Base-by-base conservation (phyloP, 2,113 vertebrate species). In the Epinephelus lanceolatus region DNA sequence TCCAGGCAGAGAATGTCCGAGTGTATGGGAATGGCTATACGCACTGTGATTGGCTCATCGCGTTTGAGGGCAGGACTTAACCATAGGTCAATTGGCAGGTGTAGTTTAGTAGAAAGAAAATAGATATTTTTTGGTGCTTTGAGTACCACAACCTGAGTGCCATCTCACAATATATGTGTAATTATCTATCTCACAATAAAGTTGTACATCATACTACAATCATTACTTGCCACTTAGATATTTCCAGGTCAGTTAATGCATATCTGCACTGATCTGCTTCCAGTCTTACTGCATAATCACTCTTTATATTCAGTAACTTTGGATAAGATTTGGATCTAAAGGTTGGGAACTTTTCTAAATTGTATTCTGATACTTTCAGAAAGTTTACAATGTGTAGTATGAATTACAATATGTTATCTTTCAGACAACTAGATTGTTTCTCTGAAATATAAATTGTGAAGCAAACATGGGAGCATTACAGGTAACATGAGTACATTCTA, bases 381-480 rank as follows among this genome's bases (percentile, higher is more conserved):
- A 68, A 51, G 65, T 19, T 11, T 52, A 59, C 40, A n/a, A 52
- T 45, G 19, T 47, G 19, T 18, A 11, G 1, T 9, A 12, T 30
- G 23, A 62, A 61, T 33, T 30, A 30, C 1, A 60, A 9, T 42
- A 1, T 33, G 9, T 9, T 14, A 8, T 47, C 57, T 25, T 12
- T 37, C 12, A 56, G 51, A 70, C 52, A 15, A 63, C 3, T 45
- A 6, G 19, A n/a, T 15, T 19, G 17, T 42, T 37, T 61, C 45
- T 61, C 60, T 55, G 37, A 53, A 76, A 45, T 56, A 30, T 7
- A 30, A n/a, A 21, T 42, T 66, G 59, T 40, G 27, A 62, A 75
- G 23, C 17, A 72, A 72, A 51, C 47, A 13, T 37, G 12, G 6
- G 19, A 53, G 2, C 66, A 19, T 27, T 30, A 57, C 23, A 78